Evolutionary conservation across 2,888 invertebrate species (phyloP), one percentile per base, ranked within the genome.

Genomic region (Apodemia duryi): DNA sequence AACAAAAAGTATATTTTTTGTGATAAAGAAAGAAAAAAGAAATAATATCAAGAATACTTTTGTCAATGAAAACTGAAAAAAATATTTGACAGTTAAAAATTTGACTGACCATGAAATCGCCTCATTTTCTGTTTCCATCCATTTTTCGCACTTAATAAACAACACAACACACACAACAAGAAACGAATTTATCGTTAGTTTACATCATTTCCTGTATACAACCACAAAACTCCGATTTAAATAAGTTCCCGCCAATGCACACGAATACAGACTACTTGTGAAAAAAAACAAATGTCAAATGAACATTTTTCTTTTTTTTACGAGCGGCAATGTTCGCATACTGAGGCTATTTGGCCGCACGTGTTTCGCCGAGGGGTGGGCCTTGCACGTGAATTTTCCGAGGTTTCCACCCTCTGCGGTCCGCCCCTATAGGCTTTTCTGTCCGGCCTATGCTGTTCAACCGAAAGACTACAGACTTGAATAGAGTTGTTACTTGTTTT

Each of bases 391-490:
- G 89, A 91, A 90, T 89, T 90, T 91, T 90, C 91, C 91, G 85
- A 90, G 86, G 91, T 91, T 91, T 87, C 91, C 91, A 91, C 91
- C 91, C 91, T 86, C 86, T 77, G 81, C 90, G 91, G 90, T 88
- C 91, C 91, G 91, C 91, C 91, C 91, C 91, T 91, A 88, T 91
- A 91, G 91, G 91, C 91, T 91, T 91, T 91, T 91, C 91, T 91
- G 91, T 90, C 90, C 91, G 86, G 91, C 91, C 91, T 91, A 91
- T 90, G 88, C 89, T 86, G 90, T 89, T 91, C 87, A 88, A 90
- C 87, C 82, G 88, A 91, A 90, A 85, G 88, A 79, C 82, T 86
- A 80, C 68, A 68, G 81, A 77, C 72, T 71, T 72, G 69, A 52
- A 71, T 84, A 77, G 91, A 91, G 89, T 81, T 77, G 83, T 70